Conservation (phyloP, 2,113 vertebrate species). For the Eurypyga helias region DNA sequence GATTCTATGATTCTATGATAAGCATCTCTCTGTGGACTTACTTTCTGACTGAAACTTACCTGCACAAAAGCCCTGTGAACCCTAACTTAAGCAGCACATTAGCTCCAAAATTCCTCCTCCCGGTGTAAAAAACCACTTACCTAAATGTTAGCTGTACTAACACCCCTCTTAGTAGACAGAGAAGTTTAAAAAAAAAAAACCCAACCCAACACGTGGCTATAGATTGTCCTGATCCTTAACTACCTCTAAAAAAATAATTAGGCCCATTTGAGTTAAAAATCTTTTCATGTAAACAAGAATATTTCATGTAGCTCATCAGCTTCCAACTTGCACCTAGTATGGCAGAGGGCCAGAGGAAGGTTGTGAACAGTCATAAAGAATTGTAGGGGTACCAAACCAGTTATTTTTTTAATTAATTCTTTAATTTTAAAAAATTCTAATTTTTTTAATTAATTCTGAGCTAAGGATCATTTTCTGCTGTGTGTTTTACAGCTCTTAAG, state of each 20-base stretch:
- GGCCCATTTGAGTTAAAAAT: neutral
- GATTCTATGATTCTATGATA: too few species aligned
- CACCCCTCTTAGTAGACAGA: neutral
- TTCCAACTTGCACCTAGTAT: neutral
- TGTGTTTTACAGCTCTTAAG: neutral
- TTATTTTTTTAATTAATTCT: too few species aligned
- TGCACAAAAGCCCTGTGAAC: neutral
- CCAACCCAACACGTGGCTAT: neutral
- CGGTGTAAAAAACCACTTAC: neutral
- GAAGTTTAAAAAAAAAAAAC: neutral
- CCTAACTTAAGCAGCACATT: neutral
- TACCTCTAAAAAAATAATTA: neutral
- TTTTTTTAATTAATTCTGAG: too few species aligned
- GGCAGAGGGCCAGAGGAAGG: neutral
- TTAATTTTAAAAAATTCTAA: too few species aligned
- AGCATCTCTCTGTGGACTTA: neutral
- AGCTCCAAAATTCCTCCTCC: neutral
- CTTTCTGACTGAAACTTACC: neutral
- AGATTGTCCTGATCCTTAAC: neutral
- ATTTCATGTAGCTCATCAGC: neutral
- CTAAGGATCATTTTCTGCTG: neutral
- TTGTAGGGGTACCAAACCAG: neutral
- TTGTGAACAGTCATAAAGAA: neutral
- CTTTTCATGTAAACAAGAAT: neutral
- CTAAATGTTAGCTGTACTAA: neutral